These are phyloP conservation scores for Sardinella longiceps DNA, from an alignment of 2,797 vertebrate species.

Conservation along the genomic window DNA sequence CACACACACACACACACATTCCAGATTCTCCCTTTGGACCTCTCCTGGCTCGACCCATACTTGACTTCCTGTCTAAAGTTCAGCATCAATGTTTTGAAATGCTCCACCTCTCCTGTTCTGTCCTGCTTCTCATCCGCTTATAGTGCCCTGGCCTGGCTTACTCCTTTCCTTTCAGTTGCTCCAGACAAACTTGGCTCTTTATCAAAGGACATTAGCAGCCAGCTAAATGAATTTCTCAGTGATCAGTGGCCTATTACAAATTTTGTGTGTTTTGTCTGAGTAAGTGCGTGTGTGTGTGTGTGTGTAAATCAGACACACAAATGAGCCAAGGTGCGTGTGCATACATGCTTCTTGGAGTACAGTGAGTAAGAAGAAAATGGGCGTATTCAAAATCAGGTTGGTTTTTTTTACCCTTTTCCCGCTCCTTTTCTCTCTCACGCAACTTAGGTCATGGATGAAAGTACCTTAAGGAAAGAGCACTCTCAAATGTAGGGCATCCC, in stretches of 20 bases:
- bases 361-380: background rate
- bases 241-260: background rate
- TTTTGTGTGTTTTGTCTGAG: background rate
- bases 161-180: background rate
- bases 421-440: background rate
- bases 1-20: slow-evolving; percentile 11
- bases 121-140: background rate
- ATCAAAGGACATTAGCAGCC: background rate
- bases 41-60: background rate
- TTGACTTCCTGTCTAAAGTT: background rate
- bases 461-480: background rate
- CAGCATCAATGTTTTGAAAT: background rate
- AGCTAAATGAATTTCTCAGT: background rate
- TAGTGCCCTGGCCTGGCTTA: background rate
- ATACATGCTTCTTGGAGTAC: background rate
- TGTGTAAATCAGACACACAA: background rate
- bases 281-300: background rate
- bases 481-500: background rate
- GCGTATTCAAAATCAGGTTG: background rate
- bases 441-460: background rate
- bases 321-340: background rate
- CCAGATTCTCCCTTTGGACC: slow-evolving; percentile 1
- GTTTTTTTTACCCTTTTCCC: background rate
- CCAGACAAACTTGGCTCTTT: background rate
- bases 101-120: background rate